Conservation (phyloP, 2,888 invertebrate species). For the Candidula unifasciata region DNA sequence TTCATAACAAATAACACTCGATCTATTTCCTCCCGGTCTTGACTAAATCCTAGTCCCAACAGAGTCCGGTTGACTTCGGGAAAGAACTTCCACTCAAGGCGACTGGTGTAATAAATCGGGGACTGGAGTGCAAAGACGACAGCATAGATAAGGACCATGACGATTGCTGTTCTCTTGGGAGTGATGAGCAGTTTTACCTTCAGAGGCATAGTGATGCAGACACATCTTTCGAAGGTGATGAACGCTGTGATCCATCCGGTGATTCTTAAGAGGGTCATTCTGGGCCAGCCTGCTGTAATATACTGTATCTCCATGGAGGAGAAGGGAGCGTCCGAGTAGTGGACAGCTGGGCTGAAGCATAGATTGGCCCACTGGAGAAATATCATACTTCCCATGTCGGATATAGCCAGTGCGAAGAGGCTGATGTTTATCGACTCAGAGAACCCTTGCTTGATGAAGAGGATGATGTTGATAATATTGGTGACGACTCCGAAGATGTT, state of each 20-base stretch:
- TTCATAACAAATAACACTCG: neutral
- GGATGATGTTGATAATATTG: slow-evolving; percentile 23
- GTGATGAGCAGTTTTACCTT: slow-evolving; percentile 32
- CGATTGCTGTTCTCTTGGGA: neutral
- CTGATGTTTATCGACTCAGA: slow-evolving; percentile 23
- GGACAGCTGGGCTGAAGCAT: slow-evolving; percentile 5
- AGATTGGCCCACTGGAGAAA: slow-evolving; percentile 20
- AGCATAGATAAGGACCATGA: slow-evolving; percentile 11
- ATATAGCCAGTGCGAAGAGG: slow-evolving; percentile 21
- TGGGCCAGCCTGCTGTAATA: slow-evolving; percentile 28
- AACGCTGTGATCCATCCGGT: slow-evolving; percentile 38
- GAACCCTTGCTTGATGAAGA: slow-evolving; percentile 31
- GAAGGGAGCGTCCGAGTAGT: slow-evolving; percentile 9
- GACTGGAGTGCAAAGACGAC: neutral
- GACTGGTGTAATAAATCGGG: slow-evolving; percentile 31
- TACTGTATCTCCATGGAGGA: slow-evolving; percentile 24
- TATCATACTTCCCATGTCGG: slow-evolving; percentile 12
- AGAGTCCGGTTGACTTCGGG: neutral
- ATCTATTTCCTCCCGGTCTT: slow-evolving; percentile 11
- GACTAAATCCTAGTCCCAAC: slow-evolving; percentile 17
- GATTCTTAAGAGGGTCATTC: neutral
- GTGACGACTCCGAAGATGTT: slow-evolving; percentile 1
- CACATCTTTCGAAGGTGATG: slow-evolving; percentile 36
- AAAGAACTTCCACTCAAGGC: slow-evolving; percentile 31
- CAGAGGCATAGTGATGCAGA: slow-evolving; percentile 28